A percentile compares a stretch with the other conserved stretches of the same genome.
phyloP scores from a whole-genome alignment of 2,113 vertebrate genomes.

The Mormyrus lacerda region DNA sequence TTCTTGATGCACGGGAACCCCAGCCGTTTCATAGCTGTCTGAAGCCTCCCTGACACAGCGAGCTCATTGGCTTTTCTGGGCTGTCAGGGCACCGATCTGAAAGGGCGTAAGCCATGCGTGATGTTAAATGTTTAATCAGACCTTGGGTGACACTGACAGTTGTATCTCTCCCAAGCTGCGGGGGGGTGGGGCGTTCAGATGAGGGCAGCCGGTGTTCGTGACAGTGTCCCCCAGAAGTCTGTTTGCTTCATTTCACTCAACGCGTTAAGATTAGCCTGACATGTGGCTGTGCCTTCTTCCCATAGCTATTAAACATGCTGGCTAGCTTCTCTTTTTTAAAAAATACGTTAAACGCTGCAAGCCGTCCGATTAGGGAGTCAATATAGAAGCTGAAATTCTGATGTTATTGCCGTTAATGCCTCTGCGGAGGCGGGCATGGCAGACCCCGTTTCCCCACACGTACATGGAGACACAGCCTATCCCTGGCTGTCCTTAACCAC shows the following conservation, averaged over 20 bases:
- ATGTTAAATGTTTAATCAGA: neutral
- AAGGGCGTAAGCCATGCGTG: neutral
- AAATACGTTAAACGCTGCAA: neutral
- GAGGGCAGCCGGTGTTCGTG: neutral
- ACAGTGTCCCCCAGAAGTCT: neutral
- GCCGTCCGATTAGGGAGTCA: neutral
- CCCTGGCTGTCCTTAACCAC: constrained; percentile 11
- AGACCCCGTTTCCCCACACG: neutral
- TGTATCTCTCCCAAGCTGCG: neutral
- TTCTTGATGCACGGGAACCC: neutral
- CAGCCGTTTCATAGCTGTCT: neutral
- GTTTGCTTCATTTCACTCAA: neutral
- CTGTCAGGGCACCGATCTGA: neutral
- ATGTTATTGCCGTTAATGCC: neutral
- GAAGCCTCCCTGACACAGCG: neutral
- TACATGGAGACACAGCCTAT: neutral
- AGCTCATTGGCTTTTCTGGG: neutral
- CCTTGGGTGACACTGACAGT: neutral
- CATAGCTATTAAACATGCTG: neutral
- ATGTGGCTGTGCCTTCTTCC: neutral
- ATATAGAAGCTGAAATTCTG: neutral
- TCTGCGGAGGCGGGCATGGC: neutral
- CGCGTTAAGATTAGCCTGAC: neutral
- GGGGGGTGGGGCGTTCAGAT: neutral
- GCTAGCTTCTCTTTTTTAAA: neutral